Conservation (phyloP, 2,113 vertebrate species). For the Centropristis striata region DNA sequence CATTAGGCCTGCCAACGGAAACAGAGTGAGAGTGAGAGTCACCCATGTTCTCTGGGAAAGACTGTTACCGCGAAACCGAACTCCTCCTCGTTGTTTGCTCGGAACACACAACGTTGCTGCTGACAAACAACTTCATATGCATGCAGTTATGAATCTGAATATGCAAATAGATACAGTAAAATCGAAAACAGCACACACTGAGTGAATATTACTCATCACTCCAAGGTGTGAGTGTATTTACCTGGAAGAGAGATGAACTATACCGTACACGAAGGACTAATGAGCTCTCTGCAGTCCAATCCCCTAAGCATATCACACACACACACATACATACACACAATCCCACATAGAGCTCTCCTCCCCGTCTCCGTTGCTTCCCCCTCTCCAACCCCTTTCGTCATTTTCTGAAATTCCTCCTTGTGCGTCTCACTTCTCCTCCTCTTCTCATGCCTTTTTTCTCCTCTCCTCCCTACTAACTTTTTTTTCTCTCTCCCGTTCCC, state of each 20-base stretch:
- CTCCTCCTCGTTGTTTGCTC: constrained; percentile 15
- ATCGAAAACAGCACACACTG: constrained; percentile 19
- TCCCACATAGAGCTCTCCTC: neutral
- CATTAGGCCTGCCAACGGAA: constrained; percentile 63
- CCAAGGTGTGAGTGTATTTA: constrained; percentile 54
- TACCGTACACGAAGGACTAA: constrained; percentile 66
- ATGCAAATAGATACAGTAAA: constrained; percentile 65
- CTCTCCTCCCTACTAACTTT: constrained; percentile 5
- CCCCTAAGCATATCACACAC: constrained; percentile 49
- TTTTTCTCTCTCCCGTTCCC: constrained; percentile 17
- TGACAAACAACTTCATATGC: constrained; percentile 53
- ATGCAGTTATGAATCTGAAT: constrained; percentile 57
- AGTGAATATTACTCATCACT: constrained; percentile 49
- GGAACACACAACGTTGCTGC: constrained; percentile 13
- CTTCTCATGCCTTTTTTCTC: constrained; percentile 6
- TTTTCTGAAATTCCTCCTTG: constrained; percentile 48
- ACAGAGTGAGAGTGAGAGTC: constrained; percentile 41
- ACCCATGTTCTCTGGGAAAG: constrained; percentile 41
- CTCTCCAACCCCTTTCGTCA: constrained; percentile 33
- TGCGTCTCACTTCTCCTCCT: constrained; percentile 39
- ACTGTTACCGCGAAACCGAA: constrained; percentile 28
- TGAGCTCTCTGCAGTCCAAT: constrained; percentile 66
- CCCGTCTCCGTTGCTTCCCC: constrained; percentile 17
- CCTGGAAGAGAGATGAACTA: constrained; percentile 54
- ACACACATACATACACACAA: neutral